Percentiles rank a stretch among this genome's conserved stretches.
Conservation (phyloP, 1,140 invertebrate species). For the Brachionus rotundiformis region DNA sequence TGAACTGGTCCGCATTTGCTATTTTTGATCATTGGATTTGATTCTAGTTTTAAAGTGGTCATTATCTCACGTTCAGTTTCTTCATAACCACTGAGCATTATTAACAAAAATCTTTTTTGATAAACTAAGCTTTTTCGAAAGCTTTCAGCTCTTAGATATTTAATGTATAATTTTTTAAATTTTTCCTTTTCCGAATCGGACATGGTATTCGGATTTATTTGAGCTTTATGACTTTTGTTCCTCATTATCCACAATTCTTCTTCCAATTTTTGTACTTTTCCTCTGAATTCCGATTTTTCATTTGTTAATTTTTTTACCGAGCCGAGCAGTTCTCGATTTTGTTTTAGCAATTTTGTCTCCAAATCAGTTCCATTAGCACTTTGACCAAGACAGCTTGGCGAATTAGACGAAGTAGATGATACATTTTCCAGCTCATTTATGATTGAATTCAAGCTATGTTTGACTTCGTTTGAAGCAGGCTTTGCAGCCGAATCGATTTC, state of each 20-base stretch:
- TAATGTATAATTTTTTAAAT: conserved; percentile 74
- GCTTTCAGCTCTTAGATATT: conserved; percentile 75
- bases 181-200: conserved; percentile 58
- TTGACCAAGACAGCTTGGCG: neutral
- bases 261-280: conserved; percentile 55
- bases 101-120: conserved; percentile 79
- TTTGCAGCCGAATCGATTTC: conserved; percentile 15
- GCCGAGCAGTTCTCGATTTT: conserved; percentile 57
- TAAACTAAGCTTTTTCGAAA: conserved; percentile 78
- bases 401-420: neutral
- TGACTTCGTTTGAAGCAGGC: neutral
- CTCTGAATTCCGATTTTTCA: conserved; percentile 58
- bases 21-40: conserved; percentile 7
- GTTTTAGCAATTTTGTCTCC: conserved; percentile 54
- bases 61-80: conserved; percentile 63
- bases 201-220: neutral
- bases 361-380: neutral
- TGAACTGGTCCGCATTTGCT: neutral
- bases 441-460: neutral
- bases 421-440: conserved; percentile 39
- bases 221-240: conserved; percentile 51
- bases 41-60: conserved; percentile 51
- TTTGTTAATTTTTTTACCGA: conserved; percentile 56
- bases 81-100: conserved; percentile 72
- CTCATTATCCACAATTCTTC: conserved; percentile 56